Conservation (phyloP, 1,140 invertebrate genomes). For the Solenopsis invicta region DNA sequence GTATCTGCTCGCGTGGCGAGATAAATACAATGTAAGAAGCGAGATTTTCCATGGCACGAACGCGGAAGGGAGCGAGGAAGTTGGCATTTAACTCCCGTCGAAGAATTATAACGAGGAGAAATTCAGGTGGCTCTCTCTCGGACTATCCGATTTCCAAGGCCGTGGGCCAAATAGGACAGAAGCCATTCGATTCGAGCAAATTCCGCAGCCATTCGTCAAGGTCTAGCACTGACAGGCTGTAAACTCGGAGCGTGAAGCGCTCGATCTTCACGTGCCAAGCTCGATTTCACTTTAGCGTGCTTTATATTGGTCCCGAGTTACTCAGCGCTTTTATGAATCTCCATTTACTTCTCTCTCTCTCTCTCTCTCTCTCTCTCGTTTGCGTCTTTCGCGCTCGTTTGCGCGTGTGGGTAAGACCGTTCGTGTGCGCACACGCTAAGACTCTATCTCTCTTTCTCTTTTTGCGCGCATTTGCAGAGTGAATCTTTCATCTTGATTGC, state of each 20-base stretch:
- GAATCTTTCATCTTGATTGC: constrained; percentile 49
- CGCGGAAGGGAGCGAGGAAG: background rate
- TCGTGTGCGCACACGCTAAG: background rate
- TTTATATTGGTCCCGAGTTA: constrained; percentile 70
- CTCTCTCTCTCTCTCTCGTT: constrained; percentile 8
- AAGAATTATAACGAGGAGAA: background rate
- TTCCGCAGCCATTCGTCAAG: constrained; percentile 52
- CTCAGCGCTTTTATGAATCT: constrained; percentile 69
- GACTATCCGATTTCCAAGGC: constrained; percentile 28
- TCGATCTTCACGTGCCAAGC: constrained; percentile 63
- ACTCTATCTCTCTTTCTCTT: background rate
- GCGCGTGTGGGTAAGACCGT: background rate
- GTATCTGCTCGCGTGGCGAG: too few relatives aligned
- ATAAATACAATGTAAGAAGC: background rate
- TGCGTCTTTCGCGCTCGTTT: background rate
- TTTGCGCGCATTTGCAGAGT: background rate
- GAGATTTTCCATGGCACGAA: background rate
- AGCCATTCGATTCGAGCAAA: constrained; percentile 30
- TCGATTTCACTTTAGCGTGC: constrained; percentile 70
- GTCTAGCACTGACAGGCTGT: constrained; percentile 45
- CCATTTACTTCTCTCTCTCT: constrained; percentile 16
- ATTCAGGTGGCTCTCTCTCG: constrained; percentile 27
- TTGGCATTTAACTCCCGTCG: background rate
- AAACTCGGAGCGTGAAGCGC: constrained; percentile 55
- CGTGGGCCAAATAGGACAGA: constrained; percentile 46